phyloP scores from a whole-genome alignment of 2,113 vertebrate genomes.

The Pan troglodytes region DNA sequence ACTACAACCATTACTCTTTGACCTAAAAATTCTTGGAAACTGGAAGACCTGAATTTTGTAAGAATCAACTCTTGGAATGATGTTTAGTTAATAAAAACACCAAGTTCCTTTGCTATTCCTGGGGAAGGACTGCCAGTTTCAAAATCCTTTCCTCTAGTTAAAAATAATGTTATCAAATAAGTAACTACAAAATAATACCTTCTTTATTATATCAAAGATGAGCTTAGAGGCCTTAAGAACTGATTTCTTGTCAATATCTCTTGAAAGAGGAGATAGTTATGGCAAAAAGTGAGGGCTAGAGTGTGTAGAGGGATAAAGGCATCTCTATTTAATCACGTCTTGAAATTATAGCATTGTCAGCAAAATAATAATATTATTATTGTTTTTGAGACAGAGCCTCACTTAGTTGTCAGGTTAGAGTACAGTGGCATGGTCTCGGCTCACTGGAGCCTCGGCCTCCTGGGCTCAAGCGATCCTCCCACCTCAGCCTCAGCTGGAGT shows the following conservation, averaged over 20 bases:
- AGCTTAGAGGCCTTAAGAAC: slow-evolving; percentile 14
- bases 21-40: slow-evolving; percentile 23
- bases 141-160: slow-evolving; percentile 26
- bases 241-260: neutral
- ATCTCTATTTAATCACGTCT: slow-evolving; percentile 44
- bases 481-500: too few relatives aligned
- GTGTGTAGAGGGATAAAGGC: neutral
- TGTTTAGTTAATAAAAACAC: slow-evolving; percentile 42
- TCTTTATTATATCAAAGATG: slow-evolving; percentile 25
- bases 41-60: neutral
- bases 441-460: too few relatives aligned
- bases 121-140: slow-evolving; percentile 11
- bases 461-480: too few relatives aligned
- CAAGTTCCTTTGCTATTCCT: slow-evolving; percentile 44
- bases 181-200: slow-evolving; percentile 32
- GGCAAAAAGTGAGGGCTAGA: neutral
- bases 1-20: slow-evolving; percentile 7
- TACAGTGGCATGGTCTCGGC: too few relatives aligned
- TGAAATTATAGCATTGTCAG: slow-evolving; percentile 59
- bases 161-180: slow-evolving; percentile 42
- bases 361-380: slow-evolving; percentile 36
- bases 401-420: too few relatives aligned
- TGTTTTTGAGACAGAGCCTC: too few relatives aligned
- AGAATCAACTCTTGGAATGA: neutral
- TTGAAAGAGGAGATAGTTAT: slow-evolving; percentile 26